Evolutionary conservation across 2,113 vertebrate genomes (phyloP).

Genomic region (Empidonax traillii): DNA sequence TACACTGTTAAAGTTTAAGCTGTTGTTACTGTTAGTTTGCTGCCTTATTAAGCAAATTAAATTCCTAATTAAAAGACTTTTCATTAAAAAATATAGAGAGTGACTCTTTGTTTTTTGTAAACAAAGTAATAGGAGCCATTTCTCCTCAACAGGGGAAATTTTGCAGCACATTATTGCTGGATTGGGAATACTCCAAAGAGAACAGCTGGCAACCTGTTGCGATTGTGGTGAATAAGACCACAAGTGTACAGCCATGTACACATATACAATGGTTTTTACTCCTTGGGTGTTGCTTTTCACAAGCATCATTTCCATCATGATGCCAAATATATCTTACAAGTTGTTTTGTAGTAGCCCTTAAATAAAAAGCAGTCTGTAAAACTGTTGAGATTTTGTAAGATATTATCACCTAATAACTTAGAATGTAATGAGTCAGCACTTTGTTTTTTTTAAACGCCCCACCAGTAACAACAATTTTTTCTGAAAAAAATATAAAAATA

Average conservation of each 20-base stretch:
- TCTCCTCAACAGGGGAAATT: not conserved
- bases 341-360: slow-evolving; percentile 26
- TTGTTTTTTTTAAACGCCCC: not conserved
- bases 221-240: not conserved
- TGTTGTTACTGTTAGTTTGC: not conserved
- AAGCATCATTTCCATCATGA: not conserved
- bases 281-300: slow-evolving; percentile 6
- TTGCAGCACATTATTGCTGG: not conserved
- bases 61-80: not conserved
- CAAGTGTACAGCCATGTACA: not conserved
- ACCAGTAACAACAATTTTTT: not conserved
- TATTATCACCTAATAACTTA: not conserved
- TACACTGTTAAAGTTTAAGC: not conserved
- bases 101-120: not conserved
- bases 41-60: not conserved
- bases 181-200: not conserved
- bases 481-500: not conserved
- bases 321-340: not conserved
- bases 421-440: not conserved
- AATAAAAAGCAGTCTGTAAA: slow-evolving; percentile 26
- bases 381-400: not conserved
- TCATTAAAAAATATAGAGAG: not conserved
- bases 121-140: not conserved
- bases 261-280: not conserved
- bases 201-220: slow-evolving; percentile 14